Evolutionary conservation across 2,113 vertebrate species (phyloP).

Genomic region (Clarias batrachus): DNA sequence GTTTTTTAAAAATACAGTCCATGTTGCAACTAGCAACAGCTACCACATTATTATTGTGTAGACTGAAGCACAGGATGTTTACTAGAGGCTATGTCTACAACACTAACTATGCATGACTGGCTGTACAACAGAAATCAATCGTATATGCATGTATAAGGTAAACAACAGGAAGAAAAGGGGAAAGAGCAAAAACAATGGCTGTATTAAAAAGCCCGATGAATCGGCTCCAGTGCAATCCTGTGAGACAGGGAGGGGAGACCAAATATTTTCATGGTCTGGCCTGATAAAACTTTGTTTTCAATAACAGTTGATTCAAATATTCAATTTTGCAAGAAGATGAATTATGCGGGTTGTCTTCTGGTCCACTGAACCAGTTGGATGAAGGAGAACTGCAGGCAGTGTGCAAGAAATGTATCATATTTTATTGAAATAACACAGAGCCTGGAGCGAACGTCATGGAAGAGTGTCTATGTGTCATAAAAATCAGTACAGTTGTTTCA

Average conservation of each 20-base stretch:
- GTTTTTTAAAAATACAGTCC: neutral
- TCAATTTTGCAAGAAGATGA: conserved; percentile 21
- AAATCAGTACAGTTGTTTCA: neutral
- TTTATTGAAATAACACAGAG: neutral
- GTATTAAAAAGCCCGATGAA: conserved; percentile 35
- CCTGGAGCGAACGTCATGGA: neutral
- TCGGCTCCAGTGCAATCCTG: neutral
- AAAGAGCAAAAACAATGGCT: conserved; percentile 20
- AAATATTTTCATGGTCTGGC: conserved; percentile 28
- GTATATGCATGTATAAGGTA: conserved; percentile 33
- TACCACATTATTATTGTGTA: neutral
- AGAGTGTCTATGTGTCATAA: neutral
- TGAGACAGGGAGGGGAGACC: conserved; percentile 12
- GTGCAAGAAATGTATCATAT: conserved; percentile 4
- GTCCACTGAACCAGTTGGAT: conserved; percentile 27
- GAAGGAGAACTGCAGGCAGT: neutral
- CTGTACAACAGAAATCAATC: conserved; percentile 32
- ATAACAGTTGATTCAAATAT: conserved; percentile 38
- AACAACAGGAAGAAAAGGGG: conserved; percentile 21
- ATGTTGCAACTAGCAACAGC: conserved; percentile 10
- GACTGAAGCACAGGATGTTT: conserved; percentile 47
- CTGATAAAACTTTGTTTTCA: conserved; percentile 30
- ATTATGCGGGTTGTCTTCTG: conserved; percentile 33
- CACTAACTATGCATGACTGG: conserved; percentile 11
- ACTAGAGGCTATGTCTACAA: conserved; percentile 29